Conservation (phyloP, 2,888 invertebrate genomes). For the Mythimna loreyi region DNA sequence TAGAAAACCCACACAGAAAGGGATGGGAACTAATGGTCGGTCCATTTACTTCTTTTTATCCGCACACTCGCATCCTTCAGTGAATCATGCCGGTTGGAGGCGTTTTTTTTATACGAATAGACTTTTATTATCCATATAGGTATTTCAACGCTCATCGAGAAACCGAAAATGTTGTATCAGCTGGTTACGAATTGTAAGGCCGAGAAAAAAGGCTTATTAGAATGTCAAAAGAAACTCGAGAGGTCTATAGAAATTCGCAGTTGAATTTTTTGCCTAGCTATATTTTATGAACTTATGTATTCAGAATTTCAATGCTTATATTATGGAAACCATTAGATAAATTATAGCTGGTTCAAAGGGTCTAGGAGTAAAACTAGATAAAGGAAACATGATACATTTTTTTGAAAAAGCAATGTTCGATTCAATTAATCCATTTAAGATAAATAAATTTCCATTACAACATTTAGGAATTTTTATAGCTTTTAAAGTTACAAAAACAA, state of each 20-base stretch:
- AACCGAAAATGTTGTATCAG: conserved; percentile 59
- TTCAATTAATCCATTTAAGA: conserved; percentile 16
- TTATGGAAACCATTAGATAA: conserved; percentile 1
- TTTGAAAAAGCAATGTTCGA: not conserved
- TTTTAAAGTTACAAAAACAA: conserved; percentile 17
- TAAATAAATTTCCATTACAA: not conserved
- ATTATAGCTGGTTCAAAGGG: not conserved
- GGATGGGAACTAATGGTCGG: conserved; percentile 78
- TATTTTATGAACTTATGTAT: conserved; percentile 28
- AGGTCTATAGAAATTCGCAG: conserved; percentile 19
- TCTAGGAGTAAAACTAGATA: not conserved
- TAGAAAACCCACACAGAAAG: conserved; percentile 59
- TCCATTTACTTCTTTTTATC: conserved; percentile 80
- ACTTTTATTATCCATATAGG: conserved; percentile 70
- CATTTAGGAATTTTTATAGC: not conserved
- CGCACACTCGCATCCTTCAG: conserved; percentile 71
- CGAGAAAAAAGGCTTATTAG: conserved; percentile 52
- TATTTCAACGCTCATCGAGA: conserved; percentile 60
- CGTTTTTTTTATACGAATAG: conserved; percentile 70
- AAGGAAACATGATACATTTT: conserved; percentile 7
- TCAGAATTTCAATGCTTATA: not conserved
- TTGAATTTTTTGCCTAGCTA: conserved; percentile 4
- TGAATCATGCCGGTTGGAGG: conserved; percentile 74
- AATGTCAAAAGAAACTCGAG: conserved; percentile 32
- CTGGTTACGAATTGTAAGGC: conserved; percentile 51